These are phyloP conservation scores for Poecile montanus DNA, from an alignment of 2,797 vertebrate genomes.

Conservation along the genomic window DNA sequence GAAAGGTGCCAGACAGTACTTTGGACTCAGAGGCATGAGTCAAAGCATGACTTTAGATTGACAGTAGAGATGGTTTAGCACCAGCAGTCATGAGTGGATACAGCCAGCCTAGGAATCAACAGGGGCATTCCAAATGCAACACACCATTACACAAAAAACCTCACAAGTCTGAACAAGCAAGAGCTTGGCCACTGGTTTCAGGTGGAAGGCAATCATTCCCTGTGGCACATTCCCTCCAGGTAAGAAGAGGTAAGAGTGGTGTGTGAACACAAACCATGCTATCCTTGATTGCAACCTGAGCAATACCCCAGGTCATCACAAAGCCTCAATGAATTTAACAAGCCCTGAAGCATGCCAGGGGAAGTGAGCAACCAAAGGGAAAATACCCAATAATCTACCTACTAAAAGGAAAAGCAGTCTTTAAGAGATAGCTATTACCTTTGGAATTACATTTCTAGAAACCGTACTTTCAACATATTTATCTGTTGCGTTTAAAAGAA, in stretches of 20 bases:
- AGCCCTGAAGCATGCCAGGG: background rate
- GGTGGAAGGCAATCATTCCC: background rate
- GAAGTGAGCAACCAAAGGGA: background rate
- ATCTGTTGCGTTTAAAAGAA: background rate
- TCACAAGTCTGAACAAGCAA: accelerated
- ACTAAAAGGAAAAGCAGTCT: background rate
- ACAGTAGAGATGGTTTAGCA: background rate
- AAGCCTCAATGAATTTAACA: background rate
- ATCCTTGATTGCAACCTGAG: background rate
- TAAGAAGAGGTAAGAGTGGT: background rate
- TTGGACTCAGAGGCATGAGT: background rate
- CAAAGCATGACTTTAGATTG: background rate
- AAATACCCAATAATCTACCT: background rate
- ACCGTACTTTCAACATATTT: background rate
- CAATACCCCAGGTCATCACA: background rate
- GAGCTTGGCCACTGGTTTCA: background rate
- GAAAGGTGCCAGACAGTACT: background rate
- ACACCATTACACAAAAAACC: background rate
- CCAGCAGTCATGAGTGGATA: background rate
- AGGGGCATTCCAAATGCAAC: background rate
- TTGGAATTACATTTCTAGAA: background rate
- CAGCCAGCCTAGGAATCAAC: background rate
- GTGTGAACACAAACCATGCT: background rate
- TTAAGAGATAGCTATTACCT: background rate
- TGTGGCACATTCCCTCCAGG: background rate